Evolutionary conservation across 2,797 vertebrate genomes (phyloP).

Genomic region (Picus viridis): DNA sequence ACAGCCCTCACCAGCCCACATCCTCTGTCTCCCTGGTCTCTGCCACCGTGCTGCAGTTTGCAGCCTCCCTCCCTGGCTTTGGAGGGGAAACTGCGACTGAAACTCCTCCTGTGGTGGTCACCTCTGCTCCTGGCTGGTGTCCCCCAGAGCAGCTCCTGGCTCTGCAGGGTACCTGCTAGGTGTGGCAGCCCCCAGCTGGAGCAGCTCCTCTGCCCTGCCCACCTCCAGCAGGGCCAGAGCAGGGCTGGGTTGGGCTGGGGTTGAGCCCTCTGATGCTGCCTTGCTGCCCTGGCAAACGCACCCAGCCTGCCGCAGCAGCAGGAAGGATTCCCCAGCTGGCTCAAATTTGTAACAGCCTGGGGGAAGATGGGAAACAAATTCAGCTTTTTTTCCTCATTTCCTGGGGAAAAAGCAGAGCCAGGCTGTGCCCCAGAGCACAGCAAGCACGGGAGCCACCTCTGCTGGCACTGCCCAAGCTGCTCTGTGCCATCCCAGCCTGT

Average conservation of each 20-base stretch:
- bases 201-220: background rate
- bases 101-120: background rate
- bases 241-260: background rate
- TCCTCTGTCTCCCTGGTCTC: background rate
- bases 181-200: accelerated
- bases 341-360: constrained; percentile 50
- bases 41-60: background rate
- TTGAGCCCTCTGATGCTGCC: background rate
- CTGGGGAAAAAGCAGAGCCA: background rate
- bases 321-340: constrained; percentile 39
- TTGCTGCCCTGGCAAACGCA: background rate
- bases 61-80: background rate
- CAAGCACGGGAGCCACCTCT: background rate
- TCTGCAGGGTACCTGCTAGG: accelerated
- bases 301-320: constrained; percentile 49
- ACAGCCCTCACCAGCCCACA: background rate
- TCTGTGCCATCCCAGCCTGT: accelerated
- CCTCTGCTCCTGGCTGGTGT: accelerated
- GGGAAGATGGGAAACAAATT: constrained; percentile 55
- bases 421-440: accelerated
- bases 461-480: background rate
- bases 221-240: accelerated
- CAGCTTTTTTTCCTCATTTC: background rate
- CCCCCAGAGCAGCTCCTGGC: accelerated
- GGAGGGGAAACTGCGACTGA: background rate